Evolutionary conservation across 1,140 invertebrate genomes (phyloP), one percentile per base, ranked within the genome.

Genomic region (Drosophila arawakana): DNA sequence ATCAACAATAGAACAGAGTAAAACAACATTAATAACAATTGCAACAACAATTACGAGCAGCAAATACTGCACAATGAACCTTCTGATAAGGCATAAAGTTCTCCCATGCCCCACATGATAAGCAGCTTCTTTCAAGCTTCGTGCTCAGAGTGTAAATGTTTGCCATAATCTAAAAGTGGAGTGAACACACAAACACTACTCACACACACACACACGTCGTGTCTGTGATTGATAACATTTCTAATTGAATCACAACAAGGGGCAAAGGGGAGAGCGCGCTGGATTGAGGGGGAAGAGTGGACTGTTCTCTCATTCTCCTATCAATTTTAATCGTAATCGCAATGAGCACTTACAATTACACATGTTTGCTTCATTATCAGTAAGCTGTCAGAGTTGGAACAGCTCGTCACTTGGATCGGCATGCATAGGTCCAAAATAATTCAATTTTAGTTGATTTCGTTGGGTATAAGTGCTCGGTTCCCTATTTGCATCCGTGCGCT

Each of bases 271-370:
- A 13, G n/a, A 46, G 3, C 10, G 47, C 9, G 18, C 8, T 1
- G 50, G 41, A 13, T 10, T 39, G 35, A 9, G 10, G 7, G 25
- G 10, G 11, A 13, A 44, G 3, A 39, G 37, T 25, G 44, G 34
- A 30, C 13, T 43, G 47, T 58, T 71, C 39, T 30, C 50, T 54
- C 47, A 60, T 13, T 30, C 50, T 50, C 47, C 60, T 13, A 55
- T 49, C 63, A 79, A 80, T 71, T 81, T 78, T 88, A 88, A 88
- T 90, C 85, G 84, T 85, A 88, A 89, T 89, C 84, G 81, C 85
- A 84, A 84, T 78, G 81, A 81, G 67, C 71, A 70, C 73, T 90
- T 84, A 88, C 84, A 88, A 84, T 90, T 90, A 90, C 84, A 89
- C 69, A 84, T 89, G 81, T 84, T 84, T 73, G 78, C 74, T 67